Conservation (phyloP, 1,140 invertebrate species). For the Campodea augens region DNA sequence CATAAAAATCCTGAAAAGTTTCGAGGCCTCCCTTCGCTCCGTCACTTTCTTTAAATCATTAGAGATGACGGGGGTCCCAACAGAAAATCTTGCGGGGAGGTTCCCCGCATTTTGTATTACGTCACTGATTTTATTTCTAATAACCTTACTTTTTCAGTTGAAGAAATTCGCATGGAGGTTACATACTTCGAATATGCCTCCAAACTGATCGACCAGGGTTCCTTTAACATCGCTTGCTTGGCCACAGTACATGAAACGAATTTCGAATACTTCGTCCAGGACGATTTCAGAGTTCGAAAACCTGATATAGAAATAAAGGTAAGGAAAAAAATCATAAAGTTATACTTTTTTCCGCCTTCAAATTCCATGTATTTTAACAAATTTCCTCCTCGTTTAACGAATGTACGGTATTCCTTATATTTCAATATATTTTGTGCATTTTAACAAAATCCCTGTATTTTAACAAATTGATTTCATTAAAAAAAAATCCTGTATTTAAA, state of each 20-base stretch:
- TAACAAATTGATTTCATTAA: not conserved
- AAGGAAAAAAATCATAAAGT: slow-evolving; percentile 7
- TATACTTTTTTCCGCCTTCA: not conserved
- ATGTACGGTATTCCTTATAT: not conserved
- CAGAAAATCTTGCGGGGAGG: no score
- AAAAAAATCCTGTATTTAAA: not conserved
- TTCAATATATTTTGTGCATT: slow-evolving; percentile 13
- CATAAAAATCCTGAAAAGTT: no score
- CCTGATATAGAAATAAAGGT: slow-evolving; percentile 68
- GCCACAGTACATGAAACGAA: slow-evolving; percentile 60
- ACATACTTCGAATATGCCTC: slow-evolving; percentile 59
- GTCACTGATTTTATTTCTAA: not conserved
- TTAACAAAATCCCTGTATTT: slow-evolving; percentile 6
- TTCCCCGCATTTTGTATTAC: not conserved
- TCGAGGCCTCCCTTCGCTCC: no score
- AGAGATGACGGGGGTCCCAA: no score
- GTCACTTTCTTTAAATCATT: no score
- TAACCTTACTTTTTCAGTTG: slow-evolving; percentile 22
- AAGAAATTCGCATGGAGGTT: slow-evolving; percentile 46
- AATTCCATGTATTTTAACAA: not conserved
- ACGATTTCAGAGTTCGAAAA: slow-evolving; percentile 72
- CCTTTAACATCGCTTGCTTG: slow-evolving; percentile 66
- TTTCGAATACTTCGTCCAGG: slow-evolving; percentile 73
- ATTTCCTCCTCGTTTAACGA: not conserved
- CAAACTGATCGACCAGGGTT: slow-evolving; percentile 53